Base-by-base conservation (phyloP, 2,888 invertebrate species). In the Cantharis rufa region DNA sequence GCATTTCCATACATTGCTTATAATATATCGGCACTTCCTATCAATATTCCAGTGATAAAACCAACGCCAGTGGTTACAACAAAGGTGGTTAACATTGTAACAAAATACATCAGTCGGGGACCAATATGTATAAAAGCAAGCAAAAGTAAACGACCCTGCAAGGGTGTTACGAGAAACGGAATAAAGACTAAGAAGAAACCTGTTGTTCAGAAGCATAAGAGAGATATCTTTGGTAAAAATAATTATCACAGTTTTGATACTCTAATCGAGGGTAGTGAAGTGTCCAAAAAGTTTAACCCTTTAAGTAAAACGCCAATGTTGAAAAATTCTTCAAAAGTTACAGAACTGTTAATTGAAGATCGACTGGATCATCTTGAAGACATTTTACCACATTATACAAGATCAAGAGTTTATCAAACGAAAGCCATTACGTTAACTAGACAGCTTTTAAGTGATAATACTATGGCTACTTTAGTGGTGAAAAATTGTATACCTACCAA, bases 401-500 rank as follows among this genome's bases (percentile, higher is more conserved):
- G 88, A 78, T 81, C 84, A 79, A 83, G 87, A 70, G 79, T 79
- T 7, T 88, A 84, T 75, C 82, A 88, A 81, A 88, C 88, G 11
- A 84, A 86, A 5, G 88, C 88, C 13, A 83, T 88, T 21, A 88
- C 87, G 11, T 83, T 88, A n/a, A 88, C 88, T 1, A 87, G 84
- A 80, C 71, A 77, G 63, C 81, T 83, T 68, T 84, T 82, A 66
- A 84, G 85, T 72, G 82, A 83, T 48, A 84, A 84, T 71, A 82
- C 82, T 2, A 87, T 84, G 78, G 88, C 88, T 15, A 88, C 88
- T 3, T 82, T 88, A 68, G 73, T 86, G 28, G 87, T 86, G 62
- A 87, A 86, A 80, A 88, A 88, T 80, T 88, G 88, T 78, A 82
- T 88, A 63, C 88, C 88, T 1, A 82, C 83, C 66, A 87, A 87